Conservation (phyloP, 1,140 invertebrate genomes). For the Drosophila aff. region DNA sequence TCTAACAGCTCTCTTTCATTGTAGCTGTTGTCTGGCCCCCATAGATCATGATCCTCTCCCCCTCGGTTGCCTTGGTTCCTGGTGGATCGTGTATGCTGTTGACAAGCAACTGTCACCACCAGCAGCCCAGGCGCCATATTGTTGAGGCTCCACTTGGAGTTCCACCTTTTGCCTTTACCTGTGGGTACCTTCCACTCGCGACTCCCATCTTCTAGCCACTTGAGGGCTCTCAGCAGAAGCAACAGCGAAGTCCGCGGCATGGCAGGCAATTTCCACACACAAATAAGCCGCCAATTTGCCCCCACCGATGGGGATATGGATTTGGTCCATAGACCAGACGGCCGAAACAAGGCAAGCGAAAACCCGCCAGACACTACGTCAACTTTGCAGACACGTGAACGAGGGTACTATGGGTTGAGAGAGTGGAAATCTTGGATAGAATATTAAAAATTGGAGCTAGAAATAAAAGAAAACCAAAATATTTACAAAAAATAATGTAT, state of each 20-base stretch:
- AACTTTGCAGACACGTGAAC: slow-evolving; percentile 67
- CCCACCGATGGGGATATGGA: slow-evolving; percentile 36
- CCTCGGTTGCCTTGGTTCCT: slow-evolving; percentile 10
- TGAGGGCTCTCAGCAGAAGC: slow-evolving; percentile 32
- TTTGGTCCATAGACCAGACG: slow-evolving; percentile 32
- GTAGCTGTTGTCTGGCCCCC: slow-evolving; percentile 41
- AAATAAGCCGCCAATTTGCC: slow-evolving; percentile 79
- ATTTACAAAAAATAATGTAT: neutral
- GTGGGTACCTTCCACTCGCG: neutral
- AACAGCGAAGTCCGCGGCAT: slow-evolving; percentile 21
- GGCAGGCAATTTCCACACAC: slow-evolving; percentile 75
- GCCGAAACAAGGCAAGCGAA: slow-evolving; percentile 52
- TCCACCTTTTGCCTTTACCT: slow-evolving; percentile 36
- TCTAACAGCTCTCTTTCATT: slow-evolving; percentile 49
- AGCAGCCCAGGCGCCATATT: slow-evolving; percentile 64
- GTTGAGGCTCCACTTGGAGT: slow-evolving; percentile 51
- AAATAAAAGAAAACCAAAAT: too few species aligned
- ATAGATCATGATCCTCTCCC: slow-evolving; percentile 50
- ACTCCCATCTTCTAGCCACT: slow-evolving; percentile 6
- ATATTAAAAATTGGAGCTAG: neutral
- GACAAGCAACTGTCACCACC: slow-evolving; percentile 79
- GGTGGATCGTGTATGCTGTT: slow-evolving; percentile 61
- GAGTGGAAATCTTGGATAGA: neutral
- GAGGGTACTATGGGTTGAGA: slow-evolving; percentile 24
- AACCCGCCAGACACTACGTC: slow-evolving; percentile 67